Base-by-base conservation (phyloP, 2,797 vertebrate genomes). In the Kryptolebias ocellatus region DNA sequence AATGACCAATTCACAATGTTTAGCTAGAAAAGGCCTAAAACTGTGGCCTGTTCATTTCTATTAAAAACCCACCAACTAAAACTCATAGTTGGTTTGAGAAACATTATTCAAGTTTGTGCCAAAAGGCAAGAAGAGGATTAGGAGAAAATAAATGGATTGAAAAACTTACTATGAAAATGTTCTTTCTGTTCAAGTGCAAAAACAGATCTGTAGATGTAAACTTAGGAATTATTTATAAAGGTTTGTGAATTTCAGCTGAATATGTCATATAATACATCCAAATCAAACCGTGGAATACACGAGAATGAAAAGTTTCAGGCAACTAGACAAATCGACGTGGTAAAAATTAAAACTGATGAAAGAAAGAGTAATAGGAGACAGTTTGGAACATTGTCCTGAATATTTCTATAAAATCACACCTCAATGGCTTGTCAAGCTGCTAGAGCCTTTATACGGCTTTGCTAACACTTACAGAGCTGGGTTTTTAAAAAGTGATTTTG, bases 181-280 rank as follows among this genome's bases (percentile, higher is more conserved):
- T 10, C 34, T 39, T 10, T 39, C 37, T 39, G 37, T 39, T 39
- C 37, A 39, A 10, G 9, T 10, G 8, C 37, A 10, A 39, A 39
- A 10, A 39, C 2, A 10, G 10, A 39, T 11, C 1, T 39, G 16
- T 20, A 15, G 46, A 18, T 49, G 29, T 62, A 27, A 49, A 31
- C 44, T 70, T 14, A 16, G 45, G 28, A 66, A 70, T 39, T 67
- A 37, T 53, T 59, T 37, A 20, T 60, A 24, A 57, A 52, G 39
- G 49, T 42, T 74, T 65, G 52, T 50, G 9, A 16, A 52, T 55
- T 74, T 57, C 4, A 49, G 28, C 67, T 50, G 39, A 52, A 24
- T 10, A 11, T 39, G 8, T 39, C 8, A 39, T 10, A 9, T 0
- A 39, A 39, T 39, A 39, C 37, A 10, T 39, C 9, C 11, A 39